Percentiles rank a stretch among this genome's conserved stretches.
Evolutionary conservation across 2,113 vertebrate genomes (phyloP).

Genomic region (Rallus limicola): DNA sequence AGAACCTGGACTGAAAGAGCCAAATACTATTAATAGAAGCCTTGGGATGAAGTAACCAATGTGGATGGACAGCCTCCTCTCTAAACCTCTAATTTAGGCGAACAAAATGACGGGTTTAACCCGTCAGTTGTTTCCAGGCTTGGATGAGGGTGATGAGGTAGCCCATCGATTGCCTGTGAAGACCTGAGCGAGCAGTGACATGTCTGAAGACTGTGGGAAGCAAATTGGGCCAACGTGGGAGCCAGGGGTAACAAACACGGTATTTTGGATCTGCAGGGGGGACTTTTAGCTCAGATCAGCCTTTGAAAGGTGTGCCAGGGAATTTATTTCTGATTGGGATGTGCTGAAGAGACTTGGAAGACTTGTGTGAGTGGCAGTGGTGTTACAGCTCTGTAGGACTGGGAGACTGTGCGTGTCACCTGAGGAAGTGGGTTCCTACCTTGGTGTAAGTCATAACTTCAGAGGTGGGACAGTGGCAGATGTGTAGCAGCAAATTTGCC

Average conservation of each 20-base stretch:
- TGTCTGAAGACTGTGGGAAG: neutral
- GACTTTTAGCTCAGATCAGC: neutral
- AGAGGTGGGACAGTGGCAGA: neutral
- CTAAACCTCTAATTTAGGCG: slow-evolving; percentile 2
- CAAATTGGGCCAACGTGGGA: neutral
- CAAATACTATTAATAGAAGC: slow-evolving; percentile 34
- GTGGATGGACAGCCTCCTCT: neutral
- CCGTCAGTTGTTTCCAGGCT: slow-evolving; percentile 26
- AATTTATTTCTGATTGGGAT: neutral
- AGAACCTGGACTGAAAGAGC: neutral
- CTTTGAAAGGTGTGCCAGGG: neutral
- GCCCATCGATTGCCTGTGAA: neutral
- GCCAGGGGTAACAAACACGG: neutral
- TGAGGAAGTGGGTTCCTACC: neutral
- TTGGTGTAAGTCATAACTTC: neutral
- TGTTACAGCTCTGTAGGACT: neutral
- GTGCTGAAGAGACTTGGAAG: neutral
- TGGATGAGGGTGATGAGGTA: neutral
- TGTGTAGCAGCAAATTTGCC: rapidly evolving
- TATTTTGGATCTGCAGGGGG: neutral
- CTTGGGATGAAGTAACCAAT: slow-evolving; percentile 10
- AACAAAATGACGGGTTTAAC: slow-evolving; percentile 29
- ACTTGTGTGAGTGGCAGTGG: neutral
- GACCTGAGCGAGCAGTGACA: neutral
- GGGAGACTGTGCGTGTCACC: neutral